Percentiles rank a stretch among this genome's conserved stretches.
phyloP scores from a whole-genome alignment of 1,140 invertebrate genomes.

The Drosophila setifemur region DNA sequence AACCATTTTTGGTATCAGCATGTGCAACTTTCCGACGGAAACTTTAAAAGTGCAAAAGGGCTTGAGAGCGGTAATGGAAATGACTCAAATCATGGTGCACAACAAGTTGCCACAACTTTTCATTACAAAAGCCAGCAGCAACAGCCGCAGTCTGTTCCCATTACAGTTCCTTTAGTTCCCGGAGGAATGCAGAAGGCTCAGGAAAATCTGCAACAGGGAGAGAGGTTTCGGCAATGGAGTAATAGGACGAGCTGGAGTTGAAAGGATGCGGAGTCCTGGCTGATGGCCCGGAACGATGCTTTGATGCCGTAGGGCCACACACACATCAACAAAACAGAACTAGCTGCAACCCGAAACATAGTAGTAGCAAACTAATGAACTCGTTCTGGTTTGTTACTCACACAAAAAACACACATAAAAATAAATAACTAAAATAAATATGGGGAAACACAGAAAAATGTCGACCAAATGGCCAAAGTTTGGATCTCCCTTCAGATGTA shows the following conservation, averaged over 20 bases:
- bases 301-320: constrained; percentile 30
- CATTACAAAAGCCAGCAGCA: constrained; percentile 50
- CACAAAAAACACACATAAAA: constrained; percentile 16
- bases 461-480: constrained; percentile 58
- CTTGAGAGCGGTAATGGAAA: constrained; percentile 3
- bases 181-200: constrained; percentile 21
- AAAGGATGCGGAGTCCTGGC: constrained; percentile 10
- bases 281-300: constrained; percentile 37
- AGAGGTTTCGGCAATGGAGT: too few species aligned
- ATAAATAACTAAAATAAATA: constrained; percentile 6
- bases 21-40: constrained; percentile 18
- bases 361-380: constrained; percentile 58
- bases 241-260: constrained; percentile 6
- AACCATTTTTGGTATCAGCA: constrained; percentile 22
- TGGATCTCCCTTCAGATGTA: constrained; percentile 27
- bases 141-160: constrained; percentile 42
- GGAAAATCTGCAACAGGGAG: background rate
- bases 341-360: constrained; percentile 21
- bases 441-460: constrained; percentile 11
- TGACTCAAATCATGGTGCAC: constrained; percentile 43
- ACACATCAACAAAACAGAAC: constrained; percentile 9
- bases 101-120: constrained; percentile 64
- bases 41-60: constrained; percentile 45
- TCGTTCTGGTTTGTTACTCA: constrained; percentile 45
- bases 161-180: constrained; percentile 27